phyloP scores from a whole-genome alignment of 2,113 vertebrate species.

The Xenopus borealis region DNA sequence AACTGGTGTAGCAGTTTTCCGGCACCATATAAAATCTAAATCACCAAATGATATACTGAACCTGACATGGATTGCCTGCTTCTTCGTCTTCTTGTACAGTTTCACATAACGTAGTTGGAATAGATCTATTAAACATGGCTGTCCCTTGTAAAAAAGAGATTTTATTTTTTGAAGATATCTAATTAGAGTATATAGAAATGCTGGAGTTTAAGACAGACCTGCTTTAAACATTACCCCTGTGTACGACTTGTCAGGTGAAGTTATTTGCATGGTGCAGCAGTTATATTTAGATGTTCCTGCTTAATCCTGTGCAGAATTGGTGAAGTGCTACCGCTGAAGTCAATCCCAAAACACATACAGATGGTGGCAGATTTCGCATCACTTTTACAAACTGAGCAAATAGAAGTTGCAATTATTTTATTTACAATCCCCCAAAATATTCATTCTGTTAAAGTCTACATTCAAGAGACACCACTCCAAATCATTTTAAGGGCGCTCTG shows the following conservation, averaged over 20 bases:
- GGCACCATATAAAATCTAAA: no score
- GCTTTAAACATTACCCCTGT: no score
- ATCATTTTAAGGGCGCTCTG: conserved; percentile 73
- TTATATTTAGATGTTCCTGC: background rate
- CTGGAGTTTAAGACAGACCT: no score
- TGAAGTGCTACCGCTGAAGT: background rate
- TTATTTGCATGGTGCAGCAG: background rate
- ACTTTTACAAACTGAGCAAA: conserved; percentile 61
- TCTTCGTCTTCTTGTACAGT: no score
- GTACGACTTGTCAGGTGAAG: background rate
- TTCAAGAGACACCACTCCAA: conserved; percentile 73
- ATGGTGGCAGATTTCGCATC: background rate
- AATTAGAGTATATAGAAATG: no score
- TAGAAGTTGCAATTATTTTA: conserved; percentile 75
- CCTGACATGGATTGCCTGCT: no score
- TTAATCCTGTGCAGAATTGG: background rate
- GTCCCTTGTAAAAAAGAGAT: no score
- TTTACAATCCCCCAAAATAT: conserved; percentile 86
- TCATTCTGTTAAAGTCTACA: conserved; percentile 74
- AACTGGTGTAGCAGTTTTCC: no score
- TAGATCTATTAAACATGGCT: no score
- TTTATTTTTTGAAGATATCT: no score
- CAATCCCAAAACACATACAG: conserved; percentile 1
- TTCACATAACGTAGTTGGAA: no score
- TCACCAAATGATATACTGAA: no score